These are phyloP conservation scores for Tenebrio molitor DNA, from an alignment of 1,140 invertebrate species.

Conservation along the genomic window DNA sequence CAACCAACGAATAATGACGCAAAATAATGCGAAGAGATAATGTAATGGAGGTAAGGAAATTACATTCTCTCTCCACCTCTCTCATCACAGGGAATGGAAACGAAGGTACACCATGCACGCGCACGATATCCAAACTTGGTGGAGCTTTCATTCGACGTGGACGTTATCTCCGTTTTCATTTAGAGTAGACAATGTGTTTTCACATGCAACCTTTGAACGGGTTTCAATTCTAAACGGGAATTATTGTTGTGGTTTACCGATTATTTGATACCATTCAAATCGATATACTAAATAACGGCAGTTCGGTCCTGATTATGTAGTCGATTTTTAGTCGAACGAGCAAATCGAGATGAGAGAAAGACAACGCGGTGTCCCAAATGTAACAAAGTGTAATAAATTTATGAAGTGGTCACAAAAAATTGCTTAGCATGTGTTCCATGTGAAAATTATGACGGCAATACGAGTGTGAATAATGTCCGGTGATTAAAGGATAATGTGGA, in stretches of 20 bases:
- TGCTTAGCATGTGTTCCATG: too few relatives aligned
- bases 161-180: constrained; percentile 50
- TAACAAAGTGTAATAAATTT: too few relatives aligned
- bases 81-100: constrained; percentile 2
- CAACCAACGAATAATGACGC: constrained; percentile 59
- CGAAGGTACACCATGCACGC: constrained; percentile 17
- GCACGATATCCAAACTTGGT: constrained; percentile 31
- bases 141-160: constrained; percentile 42
- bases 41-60: constrained; percentile 64
- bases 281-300: background rate
- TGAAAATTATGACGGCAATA: too few relatives aligned
- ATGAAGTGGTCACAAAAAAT: too few relatives aligned
- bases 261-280: constrained; percentile 34
- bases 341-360: too few relatives aligned
- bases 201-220: constrained; percentile 41
- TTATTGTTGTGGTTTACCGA: constrained; percentile 35
- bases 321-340: too few relatives aligned
- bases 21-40: constrained; percentile 64
- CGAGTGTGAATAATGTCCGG: too few relatives aligned
- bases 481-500: too few relatives aligned
- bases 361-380: too few relatives aligned
- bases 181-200: constrained; percentile 49
- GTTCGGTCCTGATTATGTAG: too few relatives aligned
- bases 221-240: constrained; percentile 11
- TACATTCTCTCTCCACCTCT: constrained; percentile 18